Evolutionary conservation across 2,113 vertebrate genomes (phyloP).

Genomic region (Rhodinocichla rosea): DNA sequence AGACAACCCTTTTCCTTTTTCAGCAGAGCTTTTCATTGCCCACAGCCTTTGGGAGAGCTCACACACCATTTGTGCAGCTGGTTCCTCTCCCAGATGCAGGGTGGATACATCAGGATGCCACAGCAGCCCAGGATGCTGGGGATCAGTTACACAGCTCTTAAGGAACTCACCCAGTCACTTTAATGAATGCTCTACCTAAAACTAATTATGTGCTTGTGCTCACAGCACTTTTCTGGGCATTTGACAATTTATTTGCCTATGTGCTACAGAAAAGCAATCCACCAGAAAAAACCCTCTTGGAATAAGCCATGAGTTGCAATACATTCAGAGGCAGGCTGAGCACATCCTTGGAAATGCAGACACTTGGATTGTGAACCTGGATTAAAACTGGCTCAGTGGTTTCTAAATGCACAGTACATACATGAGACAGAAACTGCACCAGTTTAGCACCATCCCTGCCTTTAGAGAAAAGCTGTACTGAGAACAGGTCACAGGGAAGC

Average conservation of each 20-base stretch:
- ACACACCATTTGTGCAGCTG: accelerated
- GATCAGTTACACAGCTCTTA: background rate
- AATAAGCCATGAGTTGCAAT: background rate
- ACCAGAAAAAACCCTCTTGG: background rate
- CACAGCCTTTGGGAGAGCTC: background rate
- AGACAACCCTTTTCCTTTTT: background rate
- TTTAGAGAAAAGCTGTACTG: background rate
- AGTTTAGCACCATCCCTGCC: background rate
- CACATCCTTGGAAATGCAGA: background rate
- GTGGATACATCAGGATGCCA: background rate
- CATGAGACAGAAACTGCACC: background rate
- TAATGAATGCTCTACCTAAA: background rate
- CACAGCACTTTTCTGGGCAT: background rate
- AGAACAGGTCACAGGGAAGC: background rate
- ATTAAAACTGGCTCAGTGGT: background rate
- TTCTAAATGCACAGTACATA: background rate
- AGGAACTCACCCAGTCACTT: background rate
- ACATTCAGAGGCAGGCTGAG: background rate
- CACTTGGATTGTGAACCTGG: background rate
- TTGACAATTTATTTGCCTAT: background rate
- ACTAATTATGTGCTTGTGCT: background rate
- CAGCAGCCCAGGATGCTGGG: background rate
- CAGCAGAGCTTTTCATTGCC: background rate
- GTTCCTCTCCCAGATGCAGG: background rate
- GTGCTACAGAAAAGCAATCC: background rate